Percentiles rank a stretch among this genome's conserved stretches.
These are phyloP conservation scores for Sternotherus odoratus DNA, from an alignment of 2,797 vertebrate genomes.

Conservation along the genomic window DNA sequence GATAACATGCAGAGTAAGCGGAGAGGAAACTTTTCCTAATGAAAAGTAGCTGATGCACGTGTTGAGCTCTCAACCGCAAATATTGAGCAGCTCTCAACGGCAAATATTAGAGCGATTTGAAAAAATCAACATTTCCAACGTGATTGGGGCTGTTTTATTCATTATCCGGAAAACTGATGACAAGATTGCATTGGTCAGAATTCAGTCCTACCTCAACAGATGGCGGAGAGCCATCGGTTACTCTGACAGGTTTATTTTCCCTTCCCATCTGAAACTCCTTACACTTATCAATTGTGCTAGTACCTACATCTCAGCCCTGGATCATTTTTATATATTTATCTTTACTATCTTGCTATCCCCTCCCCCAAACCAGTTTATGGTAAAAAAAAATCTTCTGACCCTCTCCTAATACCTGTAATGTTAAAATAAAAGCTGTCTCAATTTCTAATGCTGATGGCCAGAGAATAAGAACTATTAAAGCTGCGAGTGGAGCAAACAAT, in stretches of 20 bases:
- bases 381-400: not conserved
- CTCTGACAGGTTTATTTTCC: not conserved
- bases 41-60: accelerated
- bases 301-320: accelerated
- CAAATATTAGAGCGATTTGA: accelerated
- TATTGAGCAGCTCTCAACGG: not conserved
- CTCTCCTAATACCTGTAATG: not conserved
- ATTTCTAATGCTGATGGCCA: not conserved
- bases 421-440: not conserved
- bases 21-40: not conserved
- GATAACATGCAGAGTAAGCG: not conserved
- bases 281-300: not conserved
- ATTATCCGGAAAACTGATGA: not conserved
- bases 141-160: not conserved
- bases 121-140: not conserved
- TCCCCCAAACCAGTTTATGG: not conserved
- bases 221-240: not conserved
- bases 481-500: not conserved
- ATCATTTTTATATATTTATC: not conserved
- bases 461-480: not conserved
- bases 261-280: not conserved
- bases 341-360: not conserved
- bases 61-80: not conserved
- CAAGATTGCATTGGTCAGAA: not conserved
- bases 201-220: not conserved